A percentile compares a stretch with the other conserved stretches of the same genome.
phyloP scores from a whole-genome alignment of 1,140 invertebrate genomes.

The Sycobia sp. region DNA sequence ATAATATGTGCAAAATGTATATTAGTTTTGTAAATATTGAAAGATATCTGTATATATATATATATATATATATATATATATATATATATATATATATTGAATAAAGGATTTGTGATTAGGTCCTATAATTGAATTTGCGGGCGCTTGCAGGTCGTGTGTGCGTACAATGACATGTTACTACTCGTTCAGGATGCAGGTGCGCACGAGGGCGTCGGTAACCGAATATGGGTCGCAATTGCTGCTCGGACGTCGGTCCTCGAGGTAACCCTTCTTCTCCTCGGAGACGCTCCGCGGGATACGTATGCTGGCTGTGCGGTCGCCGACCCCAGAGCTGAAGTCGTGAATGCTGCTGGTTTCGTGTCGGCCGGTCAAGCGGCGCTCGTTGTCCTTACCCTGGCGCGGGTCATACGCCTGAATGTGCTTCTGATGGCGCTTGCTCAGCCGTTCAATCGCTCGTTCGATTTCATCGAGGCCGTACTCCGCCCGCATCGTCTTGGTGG shows the following conservation, averaged over 20 bases:
- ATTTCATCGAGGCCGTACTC: slow-evolving; percentile 79
- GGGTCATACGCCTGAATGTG: slow-evolving; percentile 93
- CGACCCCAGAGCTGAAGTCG: slow-evolving; percentile 80
- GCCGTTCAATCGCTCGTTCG: slow-evolving; percentile 79
- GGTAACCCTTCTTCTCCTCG: slow-evolving; percentile 87
- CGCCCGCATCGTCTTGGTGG: slow-evolving; percentile 84
- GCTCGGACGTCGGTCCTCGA: slow-evolving; percentile 91
- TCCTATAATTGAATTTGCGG: slow-evolving; percentile 3
- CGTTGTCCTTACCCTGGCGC: slow-evolving; percentile 80
- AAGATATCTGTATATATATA: slow-evolving; percentile 9
- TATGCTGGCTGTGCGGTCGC: slow-evolving; percentile 81
- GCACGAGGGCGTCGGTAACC: slow-evolving; percentile 75
- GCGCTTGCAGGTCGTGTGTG: background rate
- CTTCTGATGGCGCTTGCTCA: slow-evolving; percentile 80
- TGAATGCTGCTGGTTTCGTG: slow-evolving; percentile 87
- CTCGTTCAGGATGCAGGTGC: slow-evolving; percentile 73
- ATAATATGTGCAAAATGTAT: no score
- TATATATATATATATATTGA: background rate
- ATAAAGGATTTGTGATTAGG: slow-evolving; percentile 16
- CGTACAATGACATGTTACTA: slow-evolving; percentile 41
- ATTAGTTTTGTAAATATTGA: background rate
- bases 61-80: slow-evolving; percentile 3
- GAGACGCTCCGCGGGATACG: slow-evolving; percentile 82
- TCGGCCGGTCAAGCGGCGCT: slow-evolving; percentile 79
- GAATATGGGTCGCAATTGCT: slow-evolving; percentile 93